Base-by-base conservation (phyloP, 2,113 vertebrate genomes). In the Cebidichthys violaceus region DNA sequence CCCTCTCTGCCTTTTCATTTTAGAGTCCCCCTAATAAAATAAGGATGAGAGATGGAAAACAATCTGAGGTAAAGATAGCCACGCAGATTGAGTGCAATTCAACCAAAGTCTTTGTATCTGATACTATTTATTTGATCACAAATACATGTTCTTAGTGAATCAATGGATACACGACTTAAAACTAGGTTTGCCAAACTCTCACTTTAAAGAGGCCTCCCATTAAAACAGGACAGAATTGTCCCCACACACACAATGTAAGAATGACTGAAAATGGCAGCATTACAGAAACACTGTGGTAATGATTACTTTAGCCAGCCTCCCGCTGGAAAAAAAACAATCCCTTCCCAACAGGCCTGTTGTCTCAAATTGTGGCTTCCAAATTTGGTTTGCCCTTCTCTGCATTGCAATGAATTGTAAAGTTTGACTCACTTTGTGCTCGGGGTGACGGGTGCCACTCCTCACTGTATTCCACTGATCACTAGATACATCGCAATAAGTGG, bases 1-100 rank as follows among this genome's bases (percentile, higher is more conserved):
- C 71, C 60, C 37, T 55, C 68, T 77, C 64, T 71, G 81, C 64
- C 64, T 84, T 47, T 84, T 84, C 61, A 72, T 64, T 82, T 79
- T 4, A 70, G 43, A 66, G 52, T 31, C 24, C n/a, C 29, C 22
- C 62, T 77, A 45, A 79, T 85, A 84, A 83, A 84, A 85, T 83
- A 81, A 87, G 81, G 68, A 87, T 79, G 47, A 45, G 39, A 33
- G 52, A 17, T 43, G 69, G 6, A 35, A 77, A 27, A 27, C 29
- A 57, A 65, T 35, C 15, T 24, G 6, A 5, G 24, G 17, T 4
- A 61, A 57, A 75, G 39, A 76, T 14, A 75, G 39, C 20, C 31
- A 61, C 14, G 43, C 55, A 67, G 41, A 77, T 60, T 43, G 75
- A 45, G 4, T 43, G 33, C 13, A 62, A 24, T 69, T 45, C 9